A percentile compares a stretch with the other conserved stretches of the same genome.
phyloP scores from a whole-genome alignment of 2,113 vertebrate genomes.

The Ictalurus punctatus region DNA sequence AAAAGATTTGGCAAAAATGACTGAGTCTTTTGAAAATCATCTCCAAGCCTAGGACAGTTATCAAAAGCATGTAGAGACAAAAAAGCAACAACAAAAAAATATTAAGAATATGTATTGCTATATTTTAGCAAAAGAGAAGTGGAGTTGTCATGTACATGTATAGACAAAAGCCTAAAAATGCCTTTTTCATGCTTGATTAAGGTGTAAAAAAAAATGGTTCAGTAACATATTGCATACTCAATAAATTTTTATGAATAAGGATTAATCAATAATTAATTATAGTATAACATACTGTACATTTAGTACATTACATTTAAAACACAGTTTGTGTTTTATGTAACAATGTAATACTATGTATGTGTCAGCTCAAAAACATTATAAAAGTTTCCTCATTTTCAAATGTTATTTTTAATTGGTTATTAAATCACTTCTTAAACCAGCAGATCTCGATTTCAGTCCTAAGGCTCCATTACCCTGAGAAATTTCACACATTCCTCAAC shows the following conservation, averaged over 20 bases:
- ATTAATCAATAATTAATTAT: not conserved
- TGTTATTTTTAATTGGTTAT: not conserved
- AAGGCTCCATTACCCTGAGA: not conserved
- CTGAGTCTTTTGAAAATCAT: conserved; percentile 20
- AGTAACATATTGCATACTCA: not conserved
- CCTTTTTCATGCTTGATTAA: not conserved
- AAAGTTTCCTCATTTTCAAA: not conserved
- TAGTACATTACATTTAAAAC: not conserved
- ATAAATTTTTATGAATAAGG: not conserved
- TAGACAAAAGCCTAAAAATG: not conserved
- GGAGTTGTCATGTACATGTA: too few species aligned
- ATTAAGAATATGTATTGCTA: not conserved
- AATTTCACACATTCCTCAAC: not conserved
- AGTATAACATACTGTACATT: not conserved
- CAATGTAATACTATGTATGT: not conserved
- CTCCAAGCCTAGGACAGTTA: conserved; percentile 9
- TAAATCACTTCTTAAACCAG: not conserved
- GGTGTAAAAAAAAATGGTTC: not conserved
- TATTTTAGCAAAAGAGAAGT: not conserved
- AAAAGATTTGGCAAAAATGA: conserved; percentile 33
- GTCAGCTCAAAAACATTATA: not conserved
- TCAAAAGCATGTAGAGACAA: conserved; percentile 1
- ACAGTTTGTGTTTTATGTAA: not conserved
- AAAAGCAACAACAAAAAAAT: not conserved
- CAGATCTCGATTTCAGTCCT: not conserved